Percentiles rank a stretch among this genome's conserved stretches.
These are phyloP conservation scores for Fulica atra DNA, from an alignment of 2,113 vertebrate species.

Conservation along the genomic window DNA sequence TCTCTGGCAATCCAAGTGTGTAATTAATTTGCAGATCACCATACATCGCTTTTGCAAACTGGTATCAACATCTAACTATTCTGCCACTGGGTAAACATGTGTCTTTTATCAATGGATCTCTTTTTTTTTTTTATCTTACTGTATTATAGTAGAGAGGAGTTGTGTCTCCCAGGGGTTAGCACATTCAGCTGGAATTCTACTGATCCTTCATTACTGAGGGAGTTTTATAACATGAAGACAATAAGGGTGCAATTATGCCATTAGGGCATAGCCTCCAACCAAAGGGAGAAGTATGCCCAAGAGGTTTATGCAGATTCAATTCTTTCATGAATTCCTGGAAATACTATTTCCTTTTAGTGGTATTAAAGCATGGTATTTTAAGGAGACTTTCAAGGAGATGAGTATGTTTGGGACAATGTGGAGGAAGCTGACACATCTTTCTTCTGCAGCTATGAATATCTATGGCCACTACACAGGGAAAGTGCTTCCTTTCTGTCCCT, in stretches of 20 bases:
- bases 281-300: background rate
- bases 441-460: background rate
- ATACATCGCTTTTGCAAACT: background rate
- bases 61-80: background rate
- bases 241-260: background rate
- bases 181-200: background rate
- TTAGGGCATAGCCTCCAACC: background rate
- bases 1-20: background rate
- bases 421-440: background rate
- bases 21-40: slow-evolving; percentile 38
- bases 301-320: background rate
- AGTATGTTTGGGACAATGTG: background rate
- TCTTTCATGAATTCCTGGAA: background rate
- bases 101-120: slow-evolving; percentile 11
- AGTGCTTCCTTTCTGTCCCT: background rate
- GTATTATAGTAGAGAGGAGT: background rate
- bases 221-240: background rate
- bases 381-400: background rate
- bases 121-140: background rate
- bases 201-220: background rate
- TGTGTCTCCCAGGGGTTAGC: background rate
- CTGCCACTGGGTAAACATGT: background rate
- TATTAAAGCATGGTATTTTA: background rate
- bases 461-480: background rate
- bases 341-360: background rate